phyloP scores from a whole-genome alignment of 2,888 invertebrate species.

The Netelia inedita region DNA sequence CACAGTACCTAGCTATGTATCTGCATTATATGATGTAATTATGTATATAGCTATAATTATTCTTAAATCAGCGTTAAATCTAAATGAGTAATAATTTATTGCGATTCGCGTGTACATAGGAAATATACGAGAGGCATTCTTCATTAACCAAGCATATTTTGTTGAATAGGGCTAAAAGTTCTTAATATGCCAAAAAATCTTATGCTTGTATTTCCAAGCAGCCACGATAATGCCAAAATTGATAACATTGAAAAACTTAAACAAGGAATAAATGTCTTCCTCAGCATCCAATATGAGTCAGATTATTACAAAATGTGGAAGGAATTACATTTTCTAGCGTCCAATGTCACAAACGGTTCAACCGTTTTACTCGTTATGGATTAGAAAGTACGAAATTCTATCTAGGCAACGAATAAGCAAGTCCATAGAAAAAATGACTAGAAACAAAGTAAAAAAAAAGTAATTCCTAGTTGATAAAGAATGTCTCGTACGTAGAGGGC shows the following conservation, averaged over 20 bases:
- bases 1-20: constrained; percentile 25
- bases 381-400: background rate
- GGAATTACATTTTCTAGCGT: background rate
- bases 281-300: background rate
- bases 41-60: constrained; percentile 75
- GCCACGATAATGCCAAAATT: background rate
- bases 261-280: background rate
- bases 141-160: constrained; percentile 5
- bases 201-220: background rate
- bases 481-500: background rate
- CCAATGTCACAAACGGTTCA: background rate
- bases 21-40: constrained; percentile 70
- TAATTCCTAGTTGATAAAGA: background rate
- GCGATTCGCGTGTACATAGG: constrained; percentile 50
- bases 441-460: background rate
- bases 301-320: background rate
- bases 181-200: background rate
- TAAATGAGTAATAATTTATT: constrained; percentile 77
- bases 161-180: background rate
- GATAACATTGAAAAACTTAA: background rate
- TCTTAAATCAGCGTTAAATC: constrained; percentile 65
- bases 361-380: background rate
- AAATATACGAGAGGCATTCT: constrained; percentile 23
- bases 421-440: background rate
- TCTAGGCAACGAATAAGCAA: background rate